Evolutionary conservation across 2,888 invertebrate genomes (phyloP).

Genomic region (Orthosia gracilis): DNA sequence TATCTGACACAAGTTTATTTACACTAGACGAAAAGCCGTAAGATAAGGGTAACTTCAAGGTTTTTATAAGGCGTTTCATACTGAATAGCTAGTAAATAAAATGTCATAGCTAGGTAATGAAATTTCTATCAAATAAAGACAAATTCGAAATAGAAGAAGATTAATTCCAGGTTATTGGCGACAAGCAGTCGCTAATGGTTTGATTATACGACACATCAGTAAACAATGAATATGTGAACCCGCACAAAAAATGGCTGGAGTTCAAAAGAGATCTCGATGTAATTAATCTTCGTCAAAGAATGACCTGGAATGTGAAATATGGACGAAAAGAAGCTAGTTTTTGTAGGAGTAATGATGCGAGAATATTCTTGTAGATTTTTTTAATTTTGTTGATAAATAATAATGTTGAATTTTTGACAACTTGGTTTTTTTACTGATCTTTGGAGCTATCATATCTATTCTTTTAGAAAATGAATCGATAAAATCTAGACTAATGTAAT

Average conservation of each 20-base stretch:
- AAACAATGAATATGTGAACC: conserved; percentile 43
- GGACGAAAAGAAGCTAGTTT: not conserved
- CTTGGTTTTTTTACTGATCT: not conserved
- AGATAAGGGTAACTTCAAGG: not conserved
- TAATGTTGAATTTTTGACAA: not conserved
- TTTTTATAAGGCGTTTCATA: not conserved
- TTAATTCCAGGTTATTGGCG: conserved; percentile 7
- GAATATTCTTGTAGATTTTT: not conserved
- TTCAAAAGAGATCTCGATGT: conserved; percentile 39
- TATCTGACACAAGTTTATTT: not conserved
- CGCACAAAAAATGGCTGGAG: conserved; percentile 34
- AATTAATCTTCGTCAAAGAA: conserved; percentile 52
- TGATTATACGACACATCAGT: conserved; percentile 43
- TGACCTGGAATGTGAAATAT: conserved; percentile 37
- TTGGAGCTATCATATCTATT: too few relatives aligned
- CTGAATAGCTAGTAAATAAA: too few relatives aligned
- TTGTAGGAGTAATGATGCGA: conserved; percentile 7
- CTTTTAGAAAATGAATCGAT: too few relatives aligned
- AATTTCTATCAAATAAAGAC: not conserved
- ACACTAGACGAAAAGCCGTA: too few relatives aligned
- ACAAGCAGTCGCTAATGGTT: conserved; percentile 30
- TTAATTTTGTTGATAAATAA: not conserved
- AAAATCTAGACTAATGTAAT: too few relatives aligned
- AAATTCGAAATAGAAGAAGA: conserved; percentile 12
- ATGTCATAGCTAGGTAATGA: too few relatives aligned